phyloP scores from a whole-genome alignment of 2,113 vertebrate species.

The Hystrix brachyura region DNA sequence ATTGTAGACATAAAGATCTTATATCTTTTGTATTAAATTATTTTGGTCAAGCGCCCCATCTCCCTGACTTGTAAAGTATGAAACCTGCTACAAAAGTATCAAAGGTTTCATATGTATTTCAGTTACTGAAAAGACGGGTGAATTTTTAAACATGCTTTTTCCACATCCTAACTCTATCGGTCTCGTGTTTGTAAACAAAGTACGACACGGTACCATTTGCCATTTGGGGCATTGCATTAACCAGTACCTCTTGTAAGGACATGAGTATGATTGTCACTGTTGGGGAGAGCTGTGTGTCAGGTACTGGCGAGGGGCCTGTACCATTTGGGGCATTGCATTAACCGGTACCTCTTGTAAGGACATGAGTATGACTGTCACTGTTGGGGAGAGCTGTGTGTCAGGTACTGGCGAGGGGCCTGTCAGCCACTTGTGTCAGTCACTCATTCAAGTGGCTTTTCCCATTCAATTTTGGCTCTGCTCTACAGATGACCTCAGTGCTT shows the following conservation, averaged over 20 bases:
- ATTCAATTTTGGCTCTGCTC: slow-evolving; percentile 70
- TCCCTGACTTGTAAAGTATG: not conserved
- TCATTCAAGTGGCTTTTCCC: slow-evolving; percentile 75
- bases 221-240: slow-evolving; percentile 50
- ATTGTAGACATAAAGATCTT: slow-evolving; percentile 28
- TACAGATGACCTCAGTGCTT: slow-evolving; percentile 62
- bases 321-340: too few relatives aligned
- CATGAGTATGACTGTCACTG: not conserved
- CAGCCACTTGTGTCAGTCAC: slow-evolving; percentile 58
- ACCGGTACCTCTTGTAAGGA: too few relatives aligned
- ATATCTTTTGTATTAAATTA: slow-evolving; percentile 17
- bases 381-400: slow-evolving; percentile 57
- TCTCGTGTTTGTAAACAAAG: slow-evolving; percentile 59
- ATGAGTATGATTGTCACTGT: not conserved
- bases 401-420: not conserved
- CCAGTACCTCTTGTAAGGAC: slow-evolving; percentile 5
- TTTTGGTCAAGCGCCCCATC: not conserved
- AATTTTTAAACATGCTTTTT: slow-evolving; percentile 53
- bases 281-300: slow-evolving; percentile 59
- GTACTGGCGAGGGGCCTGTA: not conserved
- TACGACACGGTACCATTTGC: not conserved
- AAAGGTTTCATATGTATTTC: not conserved
- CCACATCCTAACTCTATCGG: slow-evolving; percentile 58
- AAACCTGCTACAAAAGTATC: not conserved
- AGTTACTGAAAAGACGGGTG: not conserved